These are phyloP conservation scores for Rhynchophorus ferrugineus DNA, from an alignment of 1,140 invertebrate species.

Conservation along the genomic window DNA sequence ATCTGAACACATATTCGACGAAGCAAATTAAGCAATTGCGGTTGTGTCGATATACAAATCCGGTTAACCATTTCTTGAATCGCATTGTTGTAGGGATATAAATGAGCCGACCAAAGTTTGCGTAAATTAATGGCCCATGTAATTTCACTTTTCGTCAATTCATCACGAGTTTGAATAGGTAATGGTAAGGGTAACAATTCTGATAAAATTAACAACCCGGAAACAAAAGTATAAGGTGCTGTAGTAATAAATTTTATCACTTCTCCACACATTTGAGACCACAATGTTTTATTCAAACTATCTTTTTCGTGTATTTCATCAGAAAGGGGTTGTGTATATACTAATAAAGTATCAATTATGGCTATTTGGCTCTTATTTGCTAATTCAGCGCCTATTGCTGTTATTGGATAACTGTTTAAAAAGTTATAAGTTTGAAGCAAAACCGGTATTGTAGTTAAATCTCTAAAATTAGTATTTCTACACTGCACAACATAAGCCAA, in stretches of 20 bases:
- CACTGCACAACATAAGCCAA: slow-evolving; percentile 76
- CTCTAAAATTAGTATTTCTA: slow-evolving; percentile 77
- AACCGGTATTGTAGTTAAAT: slow-evolving; percentile 74
- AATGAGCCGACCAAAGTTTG: slow-evolving; percentile 88
- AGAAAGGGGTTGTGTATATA: slow-evolving; percentile 81
- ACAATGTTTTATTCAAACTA: slow-evolving; percentile 71
- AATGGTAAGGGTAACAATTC: slow-evolving; percentile 80
- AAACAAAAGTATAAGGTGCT: slow-evolving; percentile 77
- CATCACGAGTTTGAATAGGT: slow-evolving; percentile 61
- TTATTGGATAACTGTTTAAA: slow-evolving; percentile 65
- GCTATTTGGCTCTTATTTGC: slow-evolving; percentile 63
- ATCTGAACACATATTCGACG: slow-evolving; percentile 82
- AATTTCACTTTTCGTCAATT: slow-evolving; percentile 59
- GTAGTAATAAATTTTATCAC: slow-evolving; percentile 68
- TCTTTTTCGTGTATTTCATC: slow-evolving; percentile 66
- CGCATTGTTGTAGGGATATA: slow-evolving; percentile 71
- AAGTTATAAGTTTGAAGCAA: slow-evolving; percentile 78
- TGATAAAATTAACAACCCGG: slow-evolving; percentile 75
- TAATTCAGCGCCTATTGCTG: slow-evolving; percentile 53
- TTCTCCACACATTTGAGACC: slow-evolving; percentile 86
- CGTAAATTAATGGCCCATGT: slow-evolving; percentile 66
- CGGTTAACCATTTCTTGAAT: slow-evolving; percentile 70
- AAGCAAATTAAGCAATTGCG: slow-evolving; percentile 70
- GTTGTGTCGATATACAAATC: slow-evolving; percentile 67
- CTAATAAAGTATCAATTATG: slow-evolving; percentile 72